Conservation (phyloP, 2,113 vertebrate species). For the Microcebus griseorufus region DNA sequence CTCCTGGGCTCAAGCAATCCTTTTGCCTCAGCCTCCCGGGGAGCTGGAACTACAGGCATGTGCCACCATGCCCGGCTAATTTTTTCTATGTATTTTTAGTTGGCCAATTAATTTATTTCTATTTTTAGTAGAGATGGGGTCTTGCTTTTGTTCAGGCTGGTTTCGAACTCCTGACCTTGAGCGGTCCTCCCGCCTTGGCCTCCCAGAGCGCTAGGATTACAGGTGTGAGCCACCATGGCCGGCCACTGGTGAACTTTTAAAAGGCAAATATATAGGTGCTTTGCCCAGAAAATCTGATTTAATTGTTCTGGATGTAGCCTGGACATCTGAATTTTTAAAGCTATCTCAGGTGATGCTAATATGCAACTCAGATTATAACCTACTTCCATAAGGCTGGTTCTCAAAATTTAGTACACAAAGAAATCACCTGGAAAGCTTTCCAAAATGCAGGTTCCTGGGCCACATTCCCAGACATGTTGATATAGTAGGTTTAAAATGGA, state of each 20-base stretch:
- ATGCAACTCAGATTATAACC: neutral
- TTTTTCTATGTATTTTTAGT: no score
- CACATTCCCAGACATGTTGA: neutral
- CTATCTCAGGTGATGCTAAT: neutral
- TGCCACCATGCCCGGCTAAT: no score
- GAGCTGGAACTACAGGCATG: no score
- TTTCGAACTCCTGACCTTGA: no score
- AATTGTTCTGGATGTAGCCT: neutral
- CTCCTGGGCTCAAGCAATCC: no score
- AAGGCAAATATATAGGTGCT: neutral
- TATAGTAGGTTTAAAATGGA: neutral
- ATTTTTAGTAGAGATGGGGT: no score
- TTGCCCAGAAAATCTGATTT: slow-evolving; percentile 10
- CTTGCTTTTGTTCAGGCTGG: no score
- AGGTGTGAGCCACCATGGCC: no score
- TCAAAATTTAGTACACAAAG: neutral
- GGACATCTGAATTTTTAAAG: neutral
- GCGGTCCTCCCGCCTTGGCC: no score
- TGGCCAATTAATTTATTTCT: no score
- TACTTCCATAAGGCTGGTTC: neutral
- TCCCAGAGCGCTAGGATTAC: no score
- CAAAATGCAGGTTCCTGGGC: slow-evolving; percentile 16
- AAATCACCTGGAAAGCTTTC: neutral
- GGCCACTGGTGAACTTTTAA: neutral
- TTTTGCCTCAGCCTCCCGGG: no score